Conservation (phyloP, 1,140 invertebrate genomes). For the Heliconius nattereri region DNA sequence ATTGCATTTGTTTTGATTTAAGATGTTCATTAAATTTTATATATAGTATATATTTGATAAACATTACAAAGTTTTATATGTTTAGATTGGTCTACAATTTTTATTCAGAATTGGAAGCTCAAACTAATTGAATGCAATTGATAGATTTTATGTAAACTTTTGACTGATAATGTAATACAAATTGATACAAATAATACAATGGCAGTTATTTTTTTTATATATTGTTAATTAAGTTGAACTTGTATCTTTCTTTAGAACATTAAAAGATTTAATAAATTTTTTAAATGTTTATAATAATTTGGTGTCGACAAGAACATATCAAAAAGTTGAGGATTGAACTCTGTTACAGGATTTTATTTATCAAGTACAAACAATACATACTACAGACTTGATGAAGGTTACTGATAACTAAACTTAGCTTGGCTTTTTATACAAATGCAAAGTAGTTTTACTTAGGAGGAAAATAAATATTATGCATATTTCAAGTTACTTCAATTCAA, state of each 20-base stretch:
- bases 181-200: too few species aligned
- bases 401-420: conserved; percentile 32
- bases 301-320: conserved; percentile 17
- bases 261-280: not conserved
- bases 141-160: conserved; percentile 6
- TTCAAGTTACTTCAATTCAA: not conserved
- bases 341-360: conserved; percentile 21
- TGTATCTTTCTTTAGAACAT: conserved; percentile 4
- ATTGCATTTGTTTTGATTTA: not conserved
- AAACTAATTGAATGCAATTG: conserved; percentile 1
- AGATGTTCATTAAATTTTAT: not conserved
- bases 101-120: not conserved
- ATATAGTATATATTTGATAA: not conserved
- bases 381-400: conserved; percentile 29
- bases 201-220: conserved; percentile 19
- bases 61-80: not conserved
- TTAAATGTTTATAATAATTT: conserved; percentile 1
- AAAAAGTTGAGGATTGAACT: conserved; percentile 10
- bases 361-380: conserved; percentile 22
- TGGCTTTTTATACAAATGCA: conserved; percentile 41
- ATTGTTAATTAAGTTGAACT: not conserved
- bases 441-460: conserved; percentile 29
- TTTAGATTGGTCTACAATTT: not conserved
- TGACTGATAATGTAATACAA: conserved; percentile 5
- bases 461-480: conserved; percentile 12